phyloP scores from a whole-genome alignment of 2,888 invertebrate genomes.

The Mythimna pallens region DNA sequence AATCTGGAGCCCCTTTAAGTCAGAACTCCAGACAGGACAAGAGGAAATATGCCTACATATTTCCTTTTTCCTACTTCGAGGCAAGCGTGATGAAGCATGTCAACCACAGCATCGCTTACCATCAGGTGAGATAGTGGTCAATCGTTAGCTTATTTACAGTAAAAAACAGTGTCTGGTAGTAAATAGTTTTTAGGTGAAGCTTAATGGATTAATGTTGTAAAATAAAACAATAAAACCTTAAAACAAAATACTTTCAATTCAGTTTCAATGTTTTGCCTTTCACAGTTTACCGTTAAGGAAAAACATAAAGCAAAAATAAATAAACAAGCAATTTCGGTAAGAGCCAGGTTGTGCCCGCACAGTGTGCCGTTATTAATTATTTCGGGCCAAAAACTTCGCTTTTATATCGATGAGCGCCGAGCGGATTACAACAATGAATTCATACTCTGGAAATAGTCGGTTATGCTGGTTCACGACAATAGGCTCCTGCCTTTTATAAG shows the following conservation, averaged over 20 bases:
- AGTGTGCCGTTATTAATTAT: slow-evolving; percentile 3
- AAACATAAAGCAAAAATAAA: slow-evolving; percentile 3
- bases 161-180: too few relatives aligned
- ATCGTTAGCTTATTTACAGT: too few relatives aligned
- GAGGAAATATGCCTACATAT: too few relatives aligned
- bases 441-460: neutral
- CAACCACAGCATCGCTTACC: too few relatives aligned
- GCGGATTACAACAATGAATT: neutral
- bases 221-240: neutral
- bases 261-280: neutral
- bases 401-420: slow-evolving; percentile 3
- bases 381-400: neutral
- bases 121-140: too few relatives aligned
- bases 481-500: too few relatives aligned
- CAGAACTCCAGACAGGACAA: too few relatives aligned
- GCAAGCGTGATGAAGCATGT: too few relatives aligned
- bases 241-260: neutral
- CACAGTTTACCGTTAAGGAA: neutral
- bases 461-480: neutral
- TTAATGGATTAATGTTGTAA: neutral
- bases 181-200: neutral
- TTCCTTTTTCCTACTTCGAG: too few relatives aligned
- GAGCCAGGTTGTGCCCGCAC: neutral
- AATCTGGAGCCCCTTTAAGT: too few relatives aligned
- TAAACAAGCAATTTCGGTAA: slow-evolving; percentile 3